phyloP scores from a whole-genome alignment of 2,888 invertebrate species.

The Tetramorium bicarinatum region DNA sequence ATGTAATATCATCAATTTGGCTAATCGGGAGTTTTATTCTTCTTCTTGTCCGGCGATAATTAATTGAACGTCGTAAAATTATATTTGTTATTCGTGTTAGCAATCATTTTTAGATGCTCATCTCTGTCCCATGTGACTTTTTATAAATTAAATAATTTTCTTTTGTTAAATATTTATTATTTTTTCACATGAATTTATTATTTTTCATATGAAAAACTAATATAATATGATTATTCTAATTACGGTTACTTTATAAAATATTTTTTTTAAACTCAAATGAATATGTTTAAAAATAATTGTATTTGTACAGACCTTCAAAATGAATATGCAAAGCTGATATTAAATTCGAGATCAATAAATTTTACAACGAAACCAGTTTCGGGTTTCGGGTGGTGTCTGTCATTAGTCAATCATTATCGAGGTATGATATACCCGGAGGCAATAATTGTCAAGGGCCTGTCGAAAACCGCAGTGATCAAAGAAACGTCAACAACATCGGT shows the following conservation, averaged over 20 bases:
- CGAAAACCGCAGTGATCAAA: conserved; percentile 47
- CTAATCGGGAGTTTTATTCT: background rate
- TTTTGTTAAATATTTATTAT: background rate
- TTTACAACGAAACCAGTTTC: background rate
- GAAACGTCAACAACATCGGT: conserved; percentile 35
- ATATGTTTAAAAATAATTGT: background rate
- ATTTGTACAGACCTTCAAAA: background rate
- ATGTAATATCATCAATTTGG: background rate
- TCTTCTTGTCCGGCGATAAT: conserved; percentile 4
- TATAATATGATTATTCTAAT: background rate
- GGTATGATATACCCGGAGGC: conserved; percentile 12
- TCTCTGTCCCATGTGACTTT: background rate
- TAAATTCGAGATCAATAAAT: background rate
- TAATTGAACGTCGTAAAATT: background rate
- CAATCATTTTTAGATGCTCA: background rate
- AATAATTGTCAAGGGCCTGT: conserved; percentile 48
- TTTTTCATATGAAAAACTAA: background rate
- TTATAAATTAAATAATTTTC: background rate
- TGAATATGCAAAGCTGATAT: background rate
- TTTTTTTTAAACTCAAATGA: background rate
- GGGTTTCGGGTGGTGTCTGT: background rate
- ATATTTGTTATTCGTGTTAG: background rate
- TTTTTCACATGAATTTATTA: no score
- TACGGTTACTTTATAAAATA: background rate
- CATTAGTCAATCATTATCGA: conserved; percentile 30